Percentiles rank a stretch among this genome's conserved stretches.
Evolutionary conservation across 2,888 invertebrate species (phyloP).

Genomic region (Eupithecia inturbata): DNA sequence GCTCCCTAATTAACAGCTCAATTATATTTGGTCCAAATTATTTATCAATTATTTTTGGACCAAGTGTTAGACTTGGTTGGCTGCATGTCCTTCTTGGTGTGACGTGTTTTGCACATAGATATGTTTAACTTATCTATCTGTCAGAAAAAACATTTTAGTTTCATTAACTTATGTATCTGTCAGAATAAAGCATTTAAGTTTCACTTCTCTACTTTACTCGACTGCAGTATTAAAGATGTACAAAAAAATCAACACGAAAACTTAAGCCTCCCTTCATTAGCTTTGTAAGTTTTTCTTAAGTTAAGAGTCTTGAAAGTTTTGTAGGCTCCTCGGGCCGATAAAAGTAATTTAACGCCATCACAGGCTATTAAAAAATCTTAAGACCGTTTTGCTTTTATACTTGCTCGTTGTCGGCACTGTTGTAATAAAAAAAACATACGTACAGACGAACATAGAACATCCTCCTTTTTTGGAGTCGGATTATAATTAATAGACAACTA

Average conservation of each 20-base stretch:
- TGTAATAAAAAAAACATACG: not conserved
- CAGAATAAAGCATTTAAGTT: not conserved
- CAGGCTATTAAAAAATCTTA: conserved; percentile 17
- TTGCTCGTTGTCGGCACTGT: not conserved
- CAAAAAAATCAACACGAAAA: conserved; percentile 17
- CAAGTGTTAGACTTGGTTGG: too few relatives aligned
- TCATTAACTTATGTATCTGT: too few relatives aligned
- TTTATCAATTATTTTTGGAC: too few relatives aligned
- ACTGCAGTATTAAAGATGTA: not conserved
- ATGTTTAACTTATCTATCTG: too few relatives aligned
- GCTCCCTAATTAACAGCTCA: too few relatives aligned
- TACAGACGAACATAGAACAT: not conserved
- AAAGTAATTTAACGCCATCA: conserved; percentile 26
- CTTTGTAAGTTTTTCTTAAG: conserved; percentile 19
- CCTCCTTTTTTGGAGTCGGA: not conserved
- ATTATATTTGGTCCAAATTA: too few relatives aligned
- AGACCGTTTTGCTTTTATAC: conserved; percentile 3
- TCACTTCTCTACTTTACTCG: conserved; percentile 11
- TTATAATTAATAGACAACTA: conserved; percentile 25
- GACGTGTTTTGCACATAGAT: too few relatives aligned
- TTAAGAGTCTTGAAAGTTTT: conserved; percentile 12
- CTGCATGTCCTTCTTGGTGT: too few relatives aligned
- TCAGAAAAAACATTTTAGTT: too few relatives aligned
- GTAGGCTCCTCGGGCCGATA: conserved; percentile 17
- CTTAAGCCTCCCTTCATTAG: conserved; percentile 26